Evolutionary conservation across 2,797 vertebrate species (phyloP).

Genomic region (Notolepis coatsorum): DNA sequence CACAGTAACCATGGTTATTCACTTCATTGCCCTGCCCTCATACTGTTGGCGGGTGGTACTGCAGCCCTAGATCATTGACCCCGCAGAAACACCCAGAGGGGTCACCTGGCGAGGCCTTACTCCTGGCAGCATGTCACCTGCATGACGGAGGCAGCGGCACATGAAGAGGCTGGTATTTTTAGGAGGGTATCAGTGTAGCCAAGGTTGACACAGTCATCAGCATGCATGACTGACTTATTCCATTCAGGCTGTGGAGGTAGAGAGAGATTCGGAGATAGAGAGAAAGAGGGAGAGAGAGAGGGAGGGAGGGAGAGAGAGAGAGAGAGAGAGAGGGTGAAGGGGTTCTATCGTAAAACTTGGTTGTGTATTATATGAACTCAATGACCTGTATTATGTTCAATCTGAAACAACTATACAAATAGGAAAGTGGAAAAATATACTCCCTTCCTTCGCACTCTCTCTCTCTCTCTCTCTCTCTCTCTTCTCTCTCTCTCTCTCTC

Average conservation of each 20-base stretch:
- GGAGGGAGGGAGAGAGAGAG: not conserved
- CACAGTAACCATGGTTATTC: too few relatives aligned
- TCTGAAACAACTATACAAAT: conserved; percentile 6
- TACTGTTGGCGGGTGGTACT: conserved; percentile 1
- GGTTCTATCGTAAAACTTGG: not conserved
- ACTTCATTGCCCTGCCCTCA: not conserved
- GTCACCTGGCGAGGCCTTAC: conserved; percentile 30
- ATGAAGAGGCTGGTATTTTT: conserved; percentile 46
- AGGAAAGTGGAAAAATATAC: not conserved
- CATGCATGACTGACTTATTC: conserved; percentile 50
- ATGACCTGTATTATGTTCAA: conserved; percentile 4
- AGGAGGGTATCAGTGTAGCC: conserved; percentile 34
- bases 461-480: not conserved
- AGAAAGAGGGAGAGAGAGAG: not conserved
- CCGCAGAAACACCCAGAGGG: conserved; percentile 31
- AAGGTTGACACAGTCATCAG: conserved; percentile 43
- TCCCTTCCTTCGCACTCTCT: not conserved
- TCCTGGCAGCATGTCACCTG: conserved; percentile 38
- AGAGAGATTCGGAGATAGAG: not conserved
- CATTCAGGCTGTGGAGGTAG: conserved; percentile 26
- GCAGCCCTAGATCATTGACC: conserved; percentile 39
- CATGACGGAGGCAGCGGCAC: conserved; percentile 2
- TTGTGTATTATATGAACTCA: not conserved
- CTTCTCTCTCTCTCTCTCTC: not conserved
- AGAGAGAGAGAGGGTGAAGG: not conserved